These are phyloP conservation scores for Dromococcyx pavoninus DNA, from an alignment of 2,797 vertebrate species.

Conservation along the genomic window DNA sequence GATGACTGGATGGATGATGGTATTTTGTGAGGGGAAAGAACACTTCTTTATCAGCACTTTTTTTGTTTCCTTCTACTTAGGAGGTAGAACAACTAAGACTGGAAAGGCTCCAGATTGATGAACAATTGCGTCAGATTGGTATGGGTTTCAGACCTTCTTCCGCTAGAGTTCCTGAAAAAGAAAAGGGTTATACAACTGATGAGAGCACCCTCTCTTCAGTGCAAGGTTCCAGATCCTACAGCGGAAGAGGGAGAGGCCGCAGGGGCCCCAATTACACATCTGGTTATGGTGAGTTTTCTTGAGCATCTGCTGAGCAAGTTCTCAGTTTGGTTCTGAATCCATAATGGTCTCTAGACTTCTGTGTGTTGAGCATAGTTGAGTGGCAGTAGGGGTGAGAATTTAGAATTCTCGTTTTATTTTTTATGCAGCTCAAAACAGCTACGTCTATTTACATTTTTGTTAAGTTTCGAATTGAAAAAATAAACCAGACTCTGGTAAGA, in stretches of 20 bases:
- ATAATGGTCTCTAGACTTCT: neutral
- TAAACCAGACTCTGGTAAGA: neutral
- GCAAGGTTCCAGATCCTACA: slow-evolving; percentile 91
- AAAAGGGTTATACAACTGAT: slow-evolving; percentile 85
- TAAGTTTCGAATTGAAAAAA: neutral
- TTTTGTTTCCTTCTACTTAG: slow-evolving; percentile 65
- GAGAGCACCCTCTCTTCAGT: slow-evolving; percentile 83
- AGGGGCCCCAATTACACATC: slow-evolving; percentile 91
- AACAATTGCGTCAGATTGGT: slow-evolving; percentile 93
- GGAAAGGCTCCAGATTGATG: slow-evolving; percentile 96
- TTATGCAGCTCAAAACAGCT: neutral
- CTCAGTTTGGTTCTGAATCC: accelerated
- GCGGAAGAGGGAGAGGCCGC: slow-evolving; percentile 89
- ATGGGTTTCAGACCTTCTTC: slow-evolving; percentile 90
- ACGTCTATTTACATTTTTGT: accelerated
- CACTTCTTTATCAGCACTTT: neutral
- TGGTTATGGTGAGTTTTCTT: slow-evolving; percentile 85
- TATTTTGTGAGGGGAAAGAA: neutral
- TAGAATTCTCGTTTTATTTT: neutral
- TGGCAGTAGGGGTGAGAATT: neutral
- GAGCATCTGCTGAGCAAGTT: neutral
- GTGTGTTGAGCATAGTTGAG: neutral
- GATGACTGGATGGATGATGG: accelerated
- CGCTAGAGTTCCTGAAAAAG: slow-evolving; percentile 81
- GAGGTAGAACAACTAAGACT: slow-evolving; percentile 95